These are phyloP conservation scores for Enteromius fasciolatus DNA, from an alignment of 2,797 vertebrate species.

Conservation along the genomic window DNA sequence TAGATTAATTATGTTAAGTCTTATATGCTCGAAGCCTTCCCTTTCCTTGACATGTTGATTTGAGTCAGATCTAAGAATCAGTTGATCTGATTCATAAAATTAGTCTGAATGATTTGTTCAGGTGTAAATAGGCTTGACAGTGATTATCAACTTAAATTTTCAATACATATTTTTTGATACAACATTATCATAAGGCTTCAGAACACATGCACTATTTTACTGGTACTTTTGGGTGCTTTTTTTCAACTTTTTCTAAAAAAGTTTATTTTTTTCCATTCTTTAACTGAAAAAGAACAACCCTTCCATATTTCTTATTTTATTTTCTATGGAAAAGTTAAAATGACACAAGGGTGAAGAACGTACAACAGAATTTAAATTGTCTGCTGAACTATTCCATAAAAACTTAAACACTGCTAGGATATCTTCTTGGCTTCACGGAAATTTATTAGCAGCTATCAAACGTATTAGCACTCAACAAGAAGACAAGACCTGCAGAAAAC, in stretches of 20 bases:
- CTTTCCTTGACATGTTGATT: not conserved
- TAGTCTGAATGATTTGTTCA: not conserved
- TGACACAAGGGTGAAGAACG: not conserved
- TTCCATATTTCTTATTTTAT: not conserved
- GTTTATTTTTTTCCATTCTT: not conserved
- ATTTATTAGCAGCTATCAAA: slow-evolving; percentile 25
- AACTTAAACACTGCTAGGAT: not conserved
- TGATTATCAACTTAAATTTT: not conserved
- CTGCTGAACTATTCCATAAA: not conserved
- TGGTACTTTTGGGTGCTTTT: not conserved
- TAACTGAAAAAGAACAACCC: not conserved
- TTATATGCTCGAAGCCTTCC: no score
- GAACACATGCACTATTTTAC: not conserved
- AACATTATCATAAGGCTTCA: not conserved
- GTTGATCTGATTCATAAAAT: not conserved
- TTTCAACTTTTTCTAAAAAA: not conserved
- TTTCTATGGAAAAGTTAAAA: not conserved
- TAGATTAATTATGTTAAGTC: not conserved
- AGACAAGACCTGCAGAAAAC: not conserved
- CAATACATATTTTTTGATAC: not conserved
- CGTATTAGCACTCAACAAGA: slow-evolving; percentile 10
- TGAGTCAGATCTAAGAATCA: not conserved
- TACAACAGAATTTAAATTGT: not conserved
- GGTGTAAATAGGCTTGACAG: not conserved
- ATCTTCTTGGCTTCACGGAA: not conserved